phyloP scores from a whole-genome alignment of 2,797 vertebrate genomes.

The Phoebastria nigripes region DNA sequence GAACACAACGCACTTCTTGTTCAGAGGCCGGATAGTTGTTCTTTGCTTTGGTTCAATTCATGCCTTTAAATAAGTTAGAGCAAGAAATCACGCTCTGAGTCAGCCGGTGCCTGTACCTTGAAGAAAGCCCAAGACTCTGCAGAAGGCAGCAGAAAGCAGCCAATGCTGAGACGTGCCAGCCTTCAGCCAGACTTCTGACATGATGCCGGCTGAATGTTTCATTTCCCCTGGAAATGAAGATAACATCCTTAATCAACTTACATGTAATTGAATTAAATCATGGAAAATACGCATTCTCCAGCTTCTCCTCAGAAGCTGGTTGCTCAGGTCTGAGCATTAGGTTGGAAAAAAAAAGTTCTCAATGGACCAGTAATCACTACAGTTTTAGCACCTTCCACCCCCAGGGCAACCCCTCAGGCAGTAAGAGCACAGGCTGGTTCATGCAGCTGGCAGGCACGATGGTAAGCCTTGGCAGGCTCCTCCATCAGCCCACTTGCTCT shows the following conservation, averaged over 20 bases:
- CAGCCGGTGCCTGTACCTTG: background rate
- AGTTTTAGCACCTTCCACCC: background rate
- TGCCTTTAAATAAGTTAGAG: background rate
- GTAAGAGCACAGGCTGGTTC: background rate
- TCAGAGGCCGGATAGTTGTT: rapidly evolving
- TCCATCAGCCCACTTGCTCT: background rate
- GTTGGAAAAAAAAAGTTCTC: background rate
- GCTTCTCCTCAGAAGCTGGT: background rate
- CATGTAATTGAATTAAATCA: background rate
- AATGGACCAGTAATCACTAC: background rate
- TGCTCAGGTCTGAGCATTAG: background rate
- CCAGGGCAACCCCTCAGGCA: background rate
- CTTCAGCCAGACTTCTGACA: background rate
- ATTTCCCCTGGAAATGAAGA: slow-evolving; percentile 47
- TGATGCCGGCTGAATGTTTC: background rate
- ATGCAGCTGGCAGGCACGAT: rapidly evolving
- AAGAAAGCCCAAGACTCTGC: background rate
- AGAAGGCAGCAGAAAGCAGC: background rate
- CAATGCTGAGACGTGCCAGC: background rate
- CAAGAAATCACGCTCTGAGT: background rate
- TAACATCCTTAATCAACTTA: slow-evolving; percentile 42
- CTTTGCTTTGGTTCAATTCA: background rate
- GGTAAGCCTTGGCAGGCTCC: background rate
- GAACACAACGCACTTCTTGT: slow-evolving; percentile 1
- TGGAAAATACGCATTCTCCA: background rate